A percentile compares a stretch with the other conserved stretches of the same genome.
Conservation (phyloP, 2,113 vertebrate genomes). For the Boleophthalmus pectinirostris region DNA sequence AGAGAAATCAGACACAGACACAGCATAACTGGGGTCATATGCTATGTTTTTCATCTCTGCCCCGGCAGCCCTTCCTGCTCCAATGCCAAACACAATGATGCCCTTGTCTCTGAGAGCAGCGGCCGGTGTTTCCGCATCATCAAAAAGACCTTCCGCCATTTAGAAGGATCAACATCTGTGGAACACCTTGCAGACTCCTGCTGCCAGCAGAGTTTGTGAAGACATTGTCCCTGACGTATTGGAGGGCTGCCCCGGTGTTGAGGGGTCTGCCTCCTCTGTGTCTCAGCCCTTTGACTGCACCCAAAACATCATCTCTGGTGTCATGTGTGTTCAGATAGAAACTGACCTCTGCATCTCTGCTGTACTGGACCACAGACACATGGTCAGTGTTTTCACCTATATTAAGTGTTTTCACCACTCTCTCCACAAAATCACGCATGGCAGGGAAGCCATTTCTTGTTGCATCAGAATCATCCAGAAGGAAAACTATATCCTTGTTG, state of each 20-base stretch:
- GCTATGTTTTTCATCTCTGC: conserved; percentile 43
- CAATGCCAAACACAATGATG: conserved; percentile 43
- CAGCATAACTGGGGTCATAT: conserved; percentile 39
- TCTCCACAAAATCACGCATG: conserved; percentile 15
- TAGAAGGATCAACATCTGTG: conserved; percentile 54
- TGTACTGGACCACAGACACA: conserved; percentile 41
- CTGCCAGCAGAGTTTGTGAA: conserved; percentile 57
- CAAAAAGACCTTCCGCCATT: conserved; percentile 53
- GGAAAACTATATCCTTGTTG: conserved; percentile 24
- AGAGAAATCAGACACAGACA: conserved; percentile 63
- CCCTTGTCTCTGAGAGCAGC: conserved; percentile 42
- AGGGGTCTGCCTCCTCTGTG: conserved; percentile 43
- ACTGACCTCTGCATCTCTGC: conserved; percentile 31
- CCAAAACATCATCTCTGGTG: neutral
- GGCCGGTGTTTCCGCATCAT: conserved; percentile 50
- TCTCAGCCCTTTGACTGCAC: conserved; percentile 18
- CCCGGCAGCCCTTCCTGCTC: conserved; percentile 58
- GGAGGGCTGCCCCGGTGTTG: conserved; percentile 77
- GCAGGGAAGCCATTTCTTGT: conserved; percentile 64
- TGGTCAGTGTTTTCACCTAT: conserved; percentile 39
- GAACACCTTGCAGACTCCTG: conserved; percentile 49
- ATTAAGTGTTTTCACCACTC: conserved; percentile 16
- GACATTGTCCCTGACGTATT: conserved; percentile 46
- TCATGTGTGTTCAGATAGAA: conserved; percentile 41
- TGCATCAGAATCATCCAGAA: conserved; percentile 64